Evolutionary conservation across 2,797 vertebrate species (phyloP).

Genomic region (Eulemur mongoz): DNA sequence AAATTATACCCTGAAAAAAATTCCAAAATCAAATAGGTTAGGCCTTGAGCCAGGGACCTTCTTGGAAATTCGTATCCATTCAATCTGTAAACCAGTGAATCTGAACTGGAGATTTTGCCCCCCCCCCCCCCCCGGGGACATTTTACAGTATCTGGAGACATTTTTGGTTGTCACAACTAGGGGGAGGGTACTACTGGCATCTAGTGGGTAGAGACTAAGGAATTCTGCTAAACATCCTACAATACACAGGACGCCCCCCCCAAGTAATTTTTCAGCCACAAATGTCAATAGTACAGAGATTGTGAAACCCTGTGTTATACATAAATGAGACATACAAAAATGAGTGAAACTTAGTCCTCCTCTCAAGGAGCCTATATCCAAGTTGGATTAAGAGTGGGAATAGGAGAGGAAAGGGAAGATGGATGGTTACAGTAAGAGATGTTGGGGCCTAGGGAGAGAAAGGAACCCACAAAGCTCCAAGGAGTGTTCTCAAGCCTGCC

Average conservation of each 20-base stretch:
- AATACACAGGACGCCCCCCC: background rate
- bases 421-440: background rate
- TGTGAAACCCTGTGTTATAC: background rate
- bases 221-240: background rate
- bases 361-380: background rate
- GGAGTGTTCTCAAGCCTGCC: background rate
- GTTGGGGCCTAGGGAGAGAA: background rate
- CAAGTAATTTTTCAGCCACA: background rate
- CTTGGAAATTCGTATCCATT: constrained; percentile 59
- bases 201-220: background rate
- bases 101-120: background rate
- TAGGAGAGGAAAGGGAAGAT: background rate
- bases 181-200: background rate
- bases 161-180: constrained; percentile 3
- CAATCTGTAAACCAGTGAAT: constrained; percentile 25
- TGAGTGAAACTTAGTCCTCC: background rate
- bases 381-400: background rate
- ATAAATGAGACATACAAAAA: constrained; percentile 12
- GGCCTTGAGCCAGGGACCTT: constrained; percentile 57
- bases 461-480: constrained; percentile 26
- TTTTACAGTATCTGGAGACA: constrained; percentile 37
- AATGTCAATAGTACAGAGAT: background rate
- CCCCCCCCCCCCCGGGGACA: background rate
- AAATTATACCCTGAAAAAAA: constrained; percentile 50
- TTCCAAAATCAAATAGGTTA: constrained; percentile 55